These are phyloP conservation scores for Urocolius indicus DNA, from an alignment of 2,113 vertebrate species.

Conservation along the genomic window DNA sequence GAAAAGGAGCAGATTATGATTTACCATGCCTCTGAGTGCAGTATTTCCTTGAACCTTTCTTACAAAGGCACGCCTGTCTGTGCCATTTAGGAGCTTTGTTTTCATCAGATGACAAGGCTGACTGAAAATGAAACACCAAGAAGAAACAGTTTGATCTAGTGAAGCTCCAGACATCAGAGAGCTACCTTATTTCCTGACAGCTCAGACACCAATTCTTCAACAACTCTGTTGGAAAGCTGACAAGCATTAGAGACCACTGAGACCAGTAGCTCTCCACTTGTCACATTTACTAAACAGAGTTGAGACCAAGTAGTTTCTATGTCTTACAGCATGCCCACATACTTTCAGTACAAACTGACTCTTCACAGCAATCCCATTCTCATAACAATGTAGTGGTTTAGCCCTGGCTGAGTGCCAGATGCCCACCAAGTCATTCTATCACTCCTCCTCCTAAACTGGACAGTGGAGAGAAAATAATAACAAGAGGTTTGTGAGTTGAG, in stretches of 20 bases:
- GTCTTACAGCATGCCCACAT: background rate
- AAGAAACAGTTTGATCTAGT: background rate
- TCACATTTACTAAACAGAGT: background rate
- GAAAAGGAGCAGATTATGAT: background rate
- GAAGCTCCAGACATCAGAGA: background rate
- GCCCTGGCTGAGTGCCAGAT: too few relatives aligned
- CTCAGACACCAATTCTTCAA: background rate
- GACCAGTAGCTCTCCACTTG: background rate
- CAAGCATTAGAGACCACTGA: background rate
- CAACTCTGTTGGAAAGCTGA: background rate
- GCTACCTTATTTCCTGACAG: background rate
- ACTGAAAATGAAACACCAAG: background rate
- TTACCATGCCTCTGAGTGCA: background rate
- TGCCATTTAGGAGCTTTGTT: background rate
- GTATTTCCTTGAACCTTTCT: background rate
- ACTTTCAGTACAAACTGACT: background rate
- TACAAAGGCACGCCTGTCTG: background rate
- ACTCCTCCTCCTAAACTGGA: too few relatives aligned
- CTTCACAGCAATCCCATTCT: background rate
- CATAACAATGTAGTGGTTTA: too few relatives aligned
- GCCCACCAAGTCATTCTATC: too few relatives aligned
- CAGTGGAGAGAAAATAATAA: too few relatives aligned
- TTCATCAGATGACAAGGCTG: background rate
- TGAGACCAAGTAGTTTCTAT: background rate
- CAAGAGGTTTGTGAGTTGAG: too few relatives aligned